Evolutionary conservation across 2,113 vertebrate genomes (phyloP).

Genomic region (Podocnemis expansa): DNA sequence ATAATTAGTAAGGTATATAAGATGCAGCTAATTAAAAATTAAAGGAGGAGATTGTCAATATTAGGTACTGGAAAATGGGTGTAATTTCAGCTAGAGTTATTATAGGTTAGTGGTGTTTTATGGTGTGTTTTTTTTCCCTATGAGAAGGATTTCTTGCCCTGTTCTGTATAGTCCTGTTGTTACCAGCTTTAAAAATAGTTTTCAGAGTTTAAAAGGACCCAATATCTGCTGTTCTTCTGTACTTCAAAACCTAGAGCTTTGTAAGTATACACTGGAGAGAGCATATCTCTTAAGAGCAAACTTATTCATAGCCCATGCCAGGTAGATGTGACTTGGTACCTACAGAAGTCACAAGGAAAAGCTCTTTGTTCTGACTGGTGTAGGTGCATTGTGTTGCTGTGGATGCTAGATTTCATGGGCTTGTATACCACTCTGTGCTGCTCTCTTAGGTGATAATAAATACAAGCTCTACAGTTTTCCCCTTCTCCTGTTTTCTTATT

Average conservation of each 20-base stretch:
- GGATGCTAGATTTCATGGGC: constrained; percentile 9
- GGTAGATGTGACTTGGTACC: constrained; percentile 10
- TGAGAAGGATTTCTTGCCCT: background rate
- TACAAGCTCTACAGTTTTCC: background rate
- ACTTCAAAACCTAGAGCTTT: constrained; percentile 28
- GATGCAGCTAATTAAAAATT: background rate
- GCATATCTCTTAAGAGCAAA: background rate
- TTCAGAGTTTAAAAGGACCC: background rate
- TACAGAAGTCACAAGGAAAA: background rate
- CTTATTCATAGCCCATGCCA: background rate
- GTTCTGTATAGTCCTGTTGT: background rate
- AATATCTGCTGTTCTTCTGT: background rate
- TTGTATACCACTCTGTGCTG: background rate
- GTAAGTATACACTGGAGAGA: background rate
- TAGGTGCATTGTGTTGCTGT: background rate
- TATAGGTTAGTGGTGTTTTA: rapidly evolving
- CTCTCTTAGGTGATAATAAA: constrained; percentile 18
- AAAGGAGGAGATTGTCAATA: background rate
- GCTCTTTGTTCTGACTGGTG: background rate
- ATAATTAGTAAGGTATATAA: background rate
- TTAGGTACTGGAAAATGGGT: background rate
- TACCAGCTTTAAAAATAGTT: background rate
- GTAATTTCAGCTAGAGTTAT: background rate
- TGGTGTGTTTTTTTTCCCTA: too few relatives aligned
- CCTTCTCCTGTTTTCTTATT: background rate